These are phyloP conservation scores for Eurosta solidaginis DNA, from an alignment of 1,140 invertebrate genomes.

Conservation along the genomic window DNA sequence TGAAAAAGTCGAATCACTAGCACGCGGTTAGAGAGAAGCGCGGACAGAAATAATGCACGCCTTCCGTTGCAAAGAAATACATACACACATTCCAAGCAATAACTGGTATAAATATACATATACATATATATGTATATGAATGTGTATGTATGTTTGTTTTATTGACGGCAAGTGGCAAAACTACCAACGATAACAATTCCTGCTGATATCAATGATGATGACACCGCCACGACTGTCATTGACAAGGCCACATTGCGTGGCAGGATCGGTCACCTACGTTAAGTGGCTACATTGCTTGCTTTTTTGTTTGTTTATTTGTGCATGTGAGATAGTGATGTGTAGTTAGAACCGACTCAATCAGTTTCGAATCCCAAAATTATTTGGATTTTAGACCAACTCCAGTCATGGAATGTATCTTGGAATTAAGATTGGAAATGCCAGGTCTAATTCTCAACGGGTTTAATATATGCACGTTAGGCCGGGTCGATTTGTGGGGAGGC, in stretches of 20 bases:
- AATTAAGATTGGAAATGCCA: no score
- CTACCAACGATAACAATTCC: conserved; percentile 12
- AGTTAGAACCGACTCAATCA: no score
- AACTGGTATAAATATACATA: background rate
- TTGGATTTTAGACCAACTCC: no score
- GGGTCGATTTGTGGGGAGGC: no score
- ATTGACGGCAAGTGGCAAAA: conserved; percentile 5
- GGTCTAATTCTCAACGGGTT: no score
- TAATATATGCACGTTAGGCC: no score
- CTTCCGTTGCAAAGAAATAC: no score
- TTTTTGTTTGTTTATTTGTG: background rate
- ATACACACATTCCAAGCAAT: no score
- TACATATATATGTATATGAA: background rate
- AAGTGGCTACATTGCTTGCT: background rate
- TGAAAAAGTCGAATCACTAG: background rate
- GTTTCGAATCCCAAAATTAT: no score
- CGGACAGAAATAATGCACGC: background rate
- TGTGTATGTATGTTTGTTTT: background rate
- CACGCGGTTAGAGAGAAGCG: background rate
- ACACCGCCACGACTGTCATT: background rate
- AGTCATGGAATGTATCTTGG: no score
- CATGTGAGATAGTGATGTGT: no score
- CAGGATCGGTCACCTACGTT: conserved; percentile 19
- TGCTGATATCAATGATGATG: conserved; percentile 17
- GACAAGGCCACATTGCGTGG: conserved; percentile 19